Base-by-base conservation (phyloP, 2,888 invertebrate species). In the Notocelia uddmanniana region DNA sequence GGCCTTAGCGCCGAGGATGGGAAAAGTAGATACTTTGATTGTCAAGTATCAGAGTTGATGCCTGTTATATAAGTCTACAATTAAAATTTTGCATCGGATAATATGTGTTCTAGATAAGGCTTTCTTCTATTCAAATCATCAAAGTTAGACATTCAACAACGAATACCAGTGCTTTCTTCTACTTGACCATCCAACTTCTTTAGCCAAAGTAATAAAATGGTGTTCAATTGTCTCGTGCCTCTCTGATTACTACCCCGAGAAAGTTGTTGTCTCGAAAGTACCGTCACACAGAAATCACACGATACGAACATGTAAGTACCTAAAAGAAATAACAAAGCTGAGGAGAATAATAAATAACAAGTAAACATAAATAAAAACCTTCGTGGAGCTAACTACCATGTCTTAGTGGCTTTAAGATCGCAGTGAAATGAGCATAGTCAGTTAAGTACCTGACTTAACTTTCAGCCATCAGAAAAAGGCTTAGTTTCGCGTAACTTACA, bases 271-370 rank as follows among this genome's bases (percentile, higher is more conserved):
- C 63, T 34, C 37, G 15, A 52, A 63, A 19, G 21, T 64, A 52
- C 63, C 21, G 37, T 11, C 57, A 21, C 34, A 37, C 55, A 19
- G 55, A 57, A n/a, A 45, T 45, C 6, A 19, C 6, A 26, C 18
- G 69, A 69, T 69, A 57, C 15, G 15, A 69, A 63, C 63, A 63
- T 19, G 50, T 18, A 57, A 13, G 19, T 50, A 63, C 63, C 57
- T 69, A 63, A 69, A 50, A 48, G 55, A 31, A n/a, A 48, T 57
- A 63, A 50, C 48, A 69, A 69, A 55, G 64, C 37, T 15, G 70
- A 70, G 50, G 41, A 59, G 64, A 66, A 70, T 64, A 50, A 64
- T 64, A 70, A 70, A 58, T 37, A 64, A 64, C 41, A 19, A 58
- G 37, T 21, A 34, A 58, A 50, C 21, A 58, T 52, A 37, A 64